Conservation (phyloP, 2,888 invertebrate genomes). For the Dolichopus griseipennis region DNA sequence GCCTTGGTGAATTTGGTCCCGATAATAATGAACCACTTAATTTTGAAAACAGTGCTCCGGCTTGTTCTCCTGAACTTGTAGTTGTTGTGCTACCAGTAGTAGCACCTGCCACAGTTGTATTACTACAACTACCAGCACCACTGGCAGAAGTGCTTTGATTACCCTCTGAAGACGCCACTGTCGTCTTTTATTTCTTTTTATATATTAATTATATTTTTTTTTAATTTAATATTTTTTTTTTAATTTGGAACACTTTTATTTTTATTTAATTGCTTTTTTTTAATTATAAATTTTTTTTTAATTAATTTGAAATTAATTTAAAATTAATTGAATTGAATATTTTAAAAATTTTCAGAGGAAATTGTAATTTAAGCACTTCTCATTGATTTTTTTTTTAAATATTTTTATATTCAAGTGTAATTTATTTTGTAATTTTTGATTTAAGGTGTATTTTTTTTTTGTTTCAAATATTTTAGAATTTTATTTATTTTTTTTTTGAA, state of each 20-base stretch:
- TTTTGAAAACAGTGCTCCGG: constrained; percentile 56
- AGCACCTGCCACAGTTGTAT: constrained; percentile 42
- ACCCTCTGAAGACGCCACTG: constrained; percentile 45
- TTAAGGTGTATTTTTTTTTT: constrained; percentile 10
- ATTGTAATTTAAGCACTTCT: not conserved
- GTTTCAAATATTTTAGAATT: constrained; percentile 13
- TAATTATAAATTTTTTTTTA: not conserved
- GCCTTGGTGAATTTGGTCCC: constrained; percentile 59
- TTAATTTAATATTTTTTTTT: constrained; percentile 17
- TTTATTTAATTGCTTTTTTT: not conserved
- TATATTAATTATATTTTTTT: constrained; percentile 16
- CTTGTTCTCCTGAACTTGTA: constrained; percentile 47
- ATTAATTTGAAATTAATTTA: not conserved
- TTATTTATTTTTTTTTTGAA: not conserved
- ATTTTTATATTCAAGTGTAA: not conserved
- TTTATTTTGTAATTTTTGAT: not conserved
- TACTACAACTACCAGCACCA: constrained; percentile 21
- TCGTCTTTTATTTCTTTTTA: constrained; percentile 24
- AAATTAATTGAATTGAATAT: not conserved
- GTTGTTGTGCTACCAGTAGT: constrained; percentile 36
- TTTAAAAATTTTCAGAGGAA: not conserved
- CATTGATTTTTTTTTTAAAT: not conserved
- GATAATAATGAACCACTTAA: constrained; percentile 56
- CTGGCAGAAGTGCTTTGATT: constrained; percentile 17
- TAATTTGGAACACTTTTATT: not conserved